A percentile compares a stretch with the other conserved stretches of the same genome.
These are phyloP conservation scores for Drosophila aff. DNA, from an alignment of 1,140 invertebrate species.

Conservation along the genomic window DNA sequence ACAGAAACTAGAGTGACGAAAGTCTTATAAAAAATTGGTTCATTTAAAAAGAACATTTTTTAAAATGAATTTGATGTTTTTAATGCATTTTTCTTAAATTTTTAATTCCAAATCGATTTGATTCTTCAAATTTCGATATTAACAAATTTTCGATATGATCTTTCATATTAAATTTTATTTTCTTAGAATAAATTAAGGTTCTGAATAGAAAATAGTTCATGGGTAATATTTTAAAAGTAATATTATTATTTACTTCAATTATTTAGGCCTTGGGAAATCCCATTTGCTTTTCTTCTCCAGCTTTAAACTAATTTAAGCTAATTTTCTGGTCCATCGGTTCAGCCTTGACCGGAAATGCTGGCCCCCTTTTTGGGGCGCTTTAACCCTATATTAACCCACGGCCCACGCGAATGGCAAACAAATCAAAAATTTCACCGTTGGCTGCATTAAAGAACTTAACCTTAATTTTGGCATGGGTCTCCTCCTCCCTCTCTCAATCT, in stretches of 20 bases:
- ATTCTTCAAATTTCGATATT: no score
- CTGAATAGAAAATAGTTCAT: no score
- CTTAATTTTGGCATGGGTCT: slow-evolving; percentile 49
- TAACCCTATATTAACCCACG: not conserved
- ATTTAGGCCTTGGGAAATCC: not conserved
- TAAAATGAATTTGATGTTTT: no score
- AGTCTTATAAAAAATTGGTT: not conserved
- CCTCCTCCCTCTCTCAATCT: not conserved
- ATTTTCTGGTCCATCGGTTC: slow-evolving; percentile 53
- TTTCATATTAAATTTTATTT: no score
- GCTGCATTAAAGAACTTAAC: slow-evolving; percentile 56
- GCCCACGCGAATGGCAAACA: slow-evolving; percentile 34
- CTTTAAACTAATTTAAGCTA: not conserved
- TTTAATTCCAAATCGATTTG: no score
- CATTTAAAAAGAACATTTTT: not conserved
- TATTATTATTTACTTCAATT: not conserved
- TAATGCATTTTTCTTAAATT: no score
- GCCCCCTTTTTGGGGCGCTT: slow-evolving; percentile 11
- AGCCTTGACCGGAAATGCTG: slow-evolving; percentile 48
- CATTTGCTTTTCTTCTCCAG: not conserved
- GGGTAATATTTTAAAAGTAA: not conserved
- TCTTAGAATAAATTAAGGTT: no score
- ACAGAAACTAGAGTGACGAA: not conserved
- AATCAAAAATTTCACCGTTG: slow-evolving; percentile 46
- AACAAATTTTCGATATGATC: no score